phyloP scores from a whole-genome alignment of 2,797 vertebrate species.

The Rhodeus uyekii region DNA sequence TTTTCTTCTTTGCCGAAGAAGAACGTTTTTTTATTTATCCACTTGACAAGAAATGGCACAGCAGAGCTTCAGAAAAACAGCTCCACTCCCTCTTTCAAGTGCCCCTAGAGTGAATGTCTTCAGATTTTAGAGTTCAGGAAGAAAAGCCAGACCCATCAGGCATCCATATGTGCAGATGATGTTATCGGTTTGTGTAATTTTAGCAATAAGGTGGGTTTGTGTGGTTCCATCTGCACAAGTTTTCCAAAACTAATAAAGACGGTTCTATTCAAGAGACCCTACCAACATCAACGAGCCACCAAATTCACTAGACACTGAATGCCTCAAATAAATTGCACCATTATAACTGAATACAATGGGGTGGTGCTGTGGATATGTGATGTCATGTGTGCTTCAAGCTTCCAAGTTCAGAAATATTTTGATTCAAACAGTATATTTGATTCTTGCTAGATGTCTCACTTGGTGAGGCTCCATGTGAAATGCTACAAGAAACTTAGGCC shows the following conservation, averaged over 20 bases:
- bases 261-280: slow-evolving; percentile 23
- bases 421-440: not conserved
- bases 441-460: not conserved
- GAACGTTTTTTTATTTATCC: slow-evolving; percentile 45
- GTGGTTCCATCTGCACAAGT: not conserved
- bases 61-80: slow-evolving; percentile 47
- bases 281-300: slow-evolving; percentile 9
- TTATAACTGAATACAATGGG: not conserved
- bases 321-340: not conserved
- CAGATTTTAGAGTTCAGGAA: slow-evolving; percentile 42
- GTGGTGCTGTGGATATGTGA: not conserved
- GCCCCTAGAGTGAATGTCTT: slow-evolving; percentile 36
- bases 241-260: slow-evolving; percentile 28
- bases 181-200: slow-evolving; percentile 38
- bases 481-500: not conserved
- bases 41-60: slow-evolving; percentile 55
- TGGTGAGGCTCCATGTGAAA: not conserved
- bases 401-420: not conserved
- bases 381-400: not conserved
- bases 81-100: slow-evolving; percentile 43
- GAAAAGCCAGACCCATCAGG: slow-evolving; percentile 50
- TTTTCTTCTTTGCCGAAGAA: slow-evolving; percentile 39
- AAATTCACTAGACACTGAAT: not conserved
- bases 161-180: slow-evolving; percentile 53
- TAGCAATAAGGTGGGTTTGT: slow-evolving; percentile 7